Conservation (phyloP, 2,888 invertebrate genomes). For the Campoletis raptor region DNA sequence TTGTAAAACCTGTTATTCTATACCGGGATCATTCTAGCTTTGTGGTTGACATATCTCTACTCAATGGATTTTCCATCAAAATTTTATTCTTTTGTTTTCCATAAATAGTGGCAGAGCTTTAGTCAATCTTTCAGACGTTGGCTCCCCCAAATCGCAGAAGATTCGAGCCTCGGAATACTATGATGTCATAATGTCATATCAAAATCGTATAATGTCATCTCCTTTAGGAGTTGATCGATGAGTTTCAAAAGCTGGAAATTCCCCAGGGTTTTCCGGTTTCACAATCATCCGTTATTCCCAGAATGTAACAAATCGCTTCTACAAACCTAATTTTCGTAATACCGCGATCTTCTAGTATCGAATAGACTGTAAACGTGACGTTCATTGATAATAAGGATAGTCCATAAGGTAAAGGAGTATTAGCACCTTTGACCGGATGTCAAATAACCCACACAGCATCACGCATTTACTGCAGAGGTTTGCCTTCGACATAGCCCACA, state of each 20-base stretch:
- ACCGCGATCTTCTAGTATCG: slow-evolving; percentile 2
- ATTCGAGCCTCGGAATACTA: not conserved
- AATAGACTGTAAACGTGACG: slow-evolving; percentile 44
- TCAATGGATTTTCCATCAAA: not conserved
- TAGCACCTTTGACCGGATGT: slow-evolving; percentile 30
- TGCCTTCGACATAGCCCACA: slow-evolving; percentile 2
- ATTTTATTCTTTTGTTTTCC: not conserved
- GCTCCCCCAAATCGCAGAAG: not conserved
- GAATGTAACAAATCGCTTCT: slow-evolving; percentile 2
- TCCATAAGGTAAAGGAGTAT: not conserved
- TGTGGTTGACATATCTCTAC: not conserved
- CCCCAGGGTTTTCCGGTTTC: not conserved
- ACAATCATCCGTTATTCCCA: slow-evolving; percentile 13
- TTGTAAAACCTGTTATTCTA: not conserved
- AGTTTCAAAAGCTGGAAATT: not conserved
- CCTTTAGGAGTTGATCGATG: not conserved
- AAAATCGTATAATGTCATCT: not conserved
- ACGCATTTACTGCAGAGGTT: slow-evolving; percentile 22
- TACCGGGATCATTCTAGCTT: not conserved
- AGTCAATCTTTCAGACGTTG: not conserved
- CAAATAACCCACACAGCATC: slow-evolving; percentile 65
- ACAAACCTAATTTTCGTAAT: slow-evolving; percentile 14
- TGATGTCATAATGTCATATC: not conserved
- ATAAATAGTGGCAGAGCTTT: not conserved
- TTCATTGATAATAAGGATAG: slow-evolving; percentile 51